Conservation (phyloP, 2,113 vertebrate species). For the Heteronetta atricapilla region DNA sequence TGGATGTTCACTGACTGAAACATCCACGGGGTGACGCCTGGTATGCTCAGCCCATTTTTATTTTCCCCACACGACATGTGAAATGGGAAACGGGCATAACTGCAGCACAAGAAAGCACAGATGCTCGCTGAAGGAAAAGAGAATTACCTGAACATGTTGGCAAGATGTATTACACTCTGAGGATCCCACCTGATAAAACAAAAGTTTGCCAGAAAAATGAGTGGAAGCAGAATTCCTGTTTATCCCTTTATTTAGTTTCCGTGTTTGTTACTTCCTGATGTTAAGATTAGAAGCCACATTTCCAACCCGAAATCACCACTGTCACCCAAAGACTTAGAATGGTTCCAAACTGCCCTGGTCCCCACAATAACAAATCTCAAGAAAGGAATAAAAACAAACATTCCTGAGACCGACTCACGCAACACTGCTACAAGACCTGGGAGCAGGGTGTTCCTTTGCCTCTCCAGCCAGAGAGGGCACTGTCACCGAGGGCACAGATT, state of each 20-base stretch:
- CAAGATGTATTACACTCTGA: conserved; percentile 86
- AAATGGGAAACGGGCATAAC: neutral
- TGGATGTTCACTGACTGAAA: neutral
- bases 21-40: neutral
- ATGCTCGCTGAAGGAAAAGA: neutral
- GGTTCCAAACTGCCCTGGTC: neutral
- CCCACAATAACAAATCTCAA: neutral
- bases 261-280: neutral
- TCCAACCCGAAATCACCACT: neutral
- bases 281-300: neutral
- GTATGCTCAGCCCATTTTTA: neutral
- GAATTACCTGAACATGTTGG: conserved; percentile 95
- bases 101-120: neutral
- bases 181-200: conserved; percentile 88
- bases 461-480: neutral
- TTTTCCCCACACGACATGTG: neutral
- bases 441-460: neutral
- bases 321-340: neutral
- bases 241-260: neutral
- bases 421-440: neutral
- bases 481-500: neutral
- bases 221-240: neutral
- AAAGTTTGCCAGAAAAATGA: neutral
- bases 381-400: neutral
- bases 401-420: neutral